Conservation (phyloP, 2,113 vertebrate species). For the Notiomystis cincta region DNA sequence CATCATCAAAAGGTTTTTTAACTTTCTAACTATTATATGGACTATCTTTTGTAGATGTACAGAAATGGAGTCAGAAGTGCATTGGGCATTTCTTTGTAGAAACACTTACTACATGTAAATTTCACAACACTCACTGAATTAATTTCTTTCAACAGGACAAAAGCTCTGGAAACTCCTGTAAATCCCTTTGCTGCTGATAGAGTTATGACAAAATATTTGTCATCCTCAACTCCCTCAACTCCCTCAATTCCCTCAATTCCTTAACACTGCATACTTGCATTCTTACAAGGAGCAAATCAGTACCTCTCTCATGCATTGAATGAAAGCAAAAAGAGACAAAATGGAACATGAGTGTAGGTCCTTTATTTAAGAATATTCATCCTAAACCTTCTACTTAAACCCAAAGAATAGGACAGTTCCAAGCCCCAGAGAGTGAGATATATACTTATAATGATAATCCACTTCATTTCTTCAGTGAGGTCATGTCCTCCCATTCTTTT, state of each 20-base stretch:
- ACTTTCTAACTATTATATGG: neutral
- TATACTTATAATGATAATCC: neutral
- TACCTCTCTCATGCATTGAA: neutral
- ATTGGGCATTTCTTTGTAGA: neutral
- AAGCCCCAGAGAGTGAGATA: neutral
- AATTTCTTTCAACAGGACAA: neutral
- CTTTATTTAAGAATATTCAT: neutral
- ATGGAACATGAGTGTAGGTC: neutral
- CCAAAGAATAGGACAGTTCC: neutral
- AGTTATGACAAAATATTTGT: neutral
- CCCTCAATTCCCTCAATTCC: too few species aligned
- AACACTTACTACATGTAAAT: neutral
- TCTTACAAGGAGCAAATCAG: neutral
- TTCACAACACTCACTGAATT: neutral
- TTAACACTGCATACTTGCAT: neutral
- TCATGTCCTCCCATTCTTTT: neutral
- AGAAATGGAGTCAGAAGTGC: neutral
- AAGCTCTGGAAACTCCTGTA: neutral
- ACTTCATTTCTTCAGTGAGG: neutral
- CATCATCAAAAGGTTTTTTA: neutral
- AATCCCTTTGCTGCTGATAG: neutral
- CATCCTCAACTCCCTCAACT: neutral
- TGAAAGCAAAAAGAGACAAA: neutral
- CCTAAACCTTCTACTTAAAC: neutral
- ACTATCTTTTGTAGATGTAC: neutral